A percentile compares a stretch with the other conserved stretches of the same genome.
These are phyloP conservation scores for Cuculus canorus DNA, from an alignment of 2,797 vertebrate genomes.

Conservation along the genomic window DNA sequence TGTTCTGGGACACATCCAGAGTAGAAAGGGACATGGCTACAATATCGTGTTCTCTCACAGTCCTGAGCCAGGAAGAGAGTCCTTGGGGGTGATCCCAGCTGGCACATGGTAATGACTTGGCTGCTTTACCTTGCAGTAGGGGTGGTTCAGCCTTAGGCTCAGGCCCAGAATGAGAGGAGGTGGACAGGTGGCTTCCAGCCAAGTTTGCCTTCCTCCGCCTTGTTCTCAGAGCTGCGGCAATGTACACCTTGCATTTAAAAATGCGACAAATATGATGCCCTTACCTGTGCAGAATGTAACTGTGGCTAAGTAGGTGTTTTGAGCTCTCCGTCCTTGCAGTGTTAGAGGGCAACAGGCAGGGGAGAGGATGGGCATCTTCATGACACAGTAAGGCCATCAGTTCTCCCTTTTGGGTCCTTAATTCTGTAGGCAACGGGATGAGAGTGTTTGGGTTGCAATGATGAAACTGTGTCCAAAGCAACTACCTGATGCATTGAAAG, in stretches of 20 bases:
- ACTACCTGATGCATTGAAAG: not conserved
- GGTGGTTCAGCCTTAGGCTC: slow-evolving; percentile 18
- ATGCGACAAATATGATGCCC: not conserved
- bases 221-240: not conserved
- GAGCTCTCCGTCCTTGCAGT: not conserved
- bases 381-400: not conserved
- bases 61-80: slow-evolving; percentile 29
- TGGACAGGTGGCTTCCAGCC: slow-evolving; percentile 51
- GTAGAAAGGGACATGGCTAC: not conserved
- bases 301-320: not conserved
- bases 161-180: not conserved
- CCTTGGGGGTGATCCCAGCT: slow-evolving; percentile 61
- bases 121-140: not conserved
- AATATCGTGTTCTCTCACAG: not conserved
- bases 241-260: not conserved
- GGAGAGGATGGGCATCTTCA: not conserved
- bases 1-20: slow-evolving; percentile 39
- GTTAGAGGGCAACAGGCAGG: not conserved
- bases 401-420: not conserved
- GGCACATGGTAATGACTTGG: slow-evolving; percentile 36
- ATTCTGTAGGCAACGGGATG: not conserved
- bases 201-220: not conserved
- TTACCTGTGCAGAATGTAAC: not conserved
- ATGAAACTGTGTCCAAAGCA: not conserved
- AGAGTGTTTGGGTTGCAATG: not conserved